Base-by-base conservation (phyloP, 2,113 vertebrate genomes). In the Chinchilla lanigera region DNA sequence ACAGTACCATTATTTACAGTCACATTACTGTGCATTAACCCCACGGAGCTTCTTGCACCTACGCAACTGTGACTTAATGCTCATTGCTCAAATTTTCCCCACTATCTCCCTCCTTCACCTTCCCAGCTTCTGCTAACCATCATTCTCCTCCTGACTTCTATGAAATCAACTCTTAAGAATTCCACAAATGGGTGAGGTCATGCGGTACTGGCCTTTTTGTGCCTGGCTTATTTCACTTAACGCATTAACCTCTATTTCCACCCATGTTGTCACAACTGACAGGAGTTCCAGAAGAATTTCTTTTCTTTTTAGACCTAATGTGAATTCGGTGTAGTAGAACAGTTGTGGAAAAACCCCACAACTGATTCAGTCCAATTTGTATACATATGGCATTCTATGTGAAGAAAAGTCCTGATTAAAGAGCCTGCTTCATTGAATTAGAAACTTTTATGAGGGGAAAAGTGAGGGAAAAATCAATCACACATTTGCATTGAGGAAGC, bases 321-420 rank as follows among this genome's bases (percentile, higher is more conserved):
- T 77, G 58, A 71, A 90, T 95, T 95, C 81, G 82, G 1, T 83
- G 17, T n/a, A 65, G 20, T 9, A 6, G 75, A 63, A 94, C 50
- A 84, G 58, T 84, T 95, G 1, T 91, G 47, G 50, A 80, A 47
- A 84, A 94, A 77, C 67, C 24, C 22, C 30, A 89, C 28, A 52
- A 61, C 61, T 33, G 44, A 65, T 96, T 82, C 19, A 63, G n/a
- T 77, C 28, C 80, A 84, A 87, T 96, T 92, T 95, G 73, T 82
- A 47, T 92, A 60, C n/a, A 38, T 60, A 22, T 88, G 54, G 60
- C 78, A 3, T 94, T 78, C 78, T 78, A 16, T 89, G 50, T 78
- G 38, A 89, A 75, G 26, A 83, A 52, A 89, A 47, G 47, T 86
- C 93, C 71, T 1, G 61, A 54, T 71, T 69, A 86, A 78, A 73